phyloP scores from a whole-genome alignment of 2,888 invertebrate genomes.

The Biston betularia region DNA sequence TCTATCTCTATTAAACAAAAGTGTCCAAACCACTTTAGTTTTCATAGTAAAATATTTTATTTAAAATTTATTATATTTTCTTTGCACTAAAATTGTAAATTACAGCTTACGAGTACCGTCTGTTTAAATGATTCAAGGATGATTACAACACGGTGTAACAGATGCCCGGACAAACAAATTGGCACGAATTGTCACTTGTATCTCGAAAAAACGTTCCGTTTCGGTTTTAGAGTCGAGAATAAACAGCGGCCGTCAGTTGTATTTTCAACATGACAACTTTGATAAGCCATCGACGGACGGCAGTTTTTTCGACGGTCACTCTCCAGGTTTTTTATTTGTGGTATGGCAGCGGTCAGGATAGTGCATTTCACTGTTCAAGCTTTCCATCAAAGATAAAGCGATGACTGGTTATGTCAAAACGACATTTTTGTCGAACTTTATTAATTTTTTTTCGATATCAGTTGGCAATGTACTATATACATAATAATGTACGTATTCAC shows the following conservation, averaged over 20 bases:
- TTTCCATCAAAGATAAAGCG: conserved; percentile 26
- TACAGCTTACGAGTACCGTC: no score
- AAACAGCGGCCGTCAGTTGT: conserved; percentile 66
- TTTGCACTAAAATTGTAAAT: no score
- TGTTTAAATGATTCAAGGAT: no score
- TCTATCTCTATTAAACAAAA: no score
- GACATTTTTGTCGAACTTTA: conserved; percentile 5
- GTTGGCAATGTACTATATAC: background rate
- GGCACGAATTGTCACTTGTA: conserved; percentile 70
- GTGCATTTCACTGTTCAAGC: conserved; percentile 37
- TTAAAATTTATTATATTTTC: no score
- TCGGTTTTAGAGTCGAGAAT: conserved; percentile 58
- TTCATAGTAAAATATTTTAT: no score
- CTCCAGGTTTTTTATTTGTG: conserved; percentile 31
- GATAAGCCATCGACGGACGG: conserved; percentile 42
- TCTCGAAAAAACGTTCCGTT: conserved; percentile 52
- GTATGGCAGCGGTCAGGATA: conserved; percentile 19
- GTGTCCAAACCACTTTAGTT: no score
- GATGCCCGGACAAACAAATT: conserved; percentile 52
- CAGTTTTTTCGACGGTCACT: conserved; percentile 37
- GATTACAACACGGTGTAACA: conserved; percentile 54
- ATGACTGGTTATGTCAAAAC: background rate
- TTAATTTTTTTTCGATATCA: background rate
- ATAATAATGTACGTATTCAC: no score
- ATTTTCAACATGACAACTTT: conserved; percentile 62